These are phyloP conservation scores for Saguinus imperator DNA, from an alignment of 2,113 vertebrate genomes.

Conservation along the genomic window DNA sequence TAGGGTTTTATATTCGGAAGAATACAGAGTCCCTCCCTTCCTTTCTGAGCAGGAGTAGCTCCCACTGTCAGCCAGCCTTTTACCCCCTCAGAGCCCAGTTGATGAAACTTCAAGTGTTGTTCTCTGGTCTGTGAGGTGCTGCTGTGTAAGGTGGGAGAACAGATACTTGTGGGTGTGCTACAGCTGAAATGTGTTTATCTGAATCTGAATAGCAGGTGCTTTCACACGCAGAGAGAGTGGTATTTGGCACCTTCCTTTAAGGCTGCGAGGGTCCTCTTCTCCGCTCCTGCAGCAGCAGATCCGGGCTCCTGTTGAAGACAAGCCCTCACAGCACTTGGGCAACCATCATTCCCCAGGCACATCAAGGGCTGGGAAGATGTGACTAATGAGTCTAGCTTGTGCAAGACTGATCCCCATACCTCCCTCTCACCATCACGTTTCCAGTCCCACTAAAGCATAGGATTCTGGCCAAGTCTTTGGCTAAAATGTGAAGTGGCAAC, in stretches of 20 bases:
- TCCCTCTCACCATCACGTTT: background rate
- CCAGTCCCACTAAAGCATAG: background rate
- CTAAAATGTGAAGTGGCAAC: background rate
- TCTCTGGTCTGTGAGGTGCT: no score
- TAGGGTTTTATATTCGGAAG: no score
- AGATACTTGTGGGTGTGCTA: no score
- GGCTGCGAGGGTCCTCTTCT: background rate
- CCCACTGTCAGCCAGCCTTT: background rate
- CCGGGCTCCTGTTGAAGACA: background rate
- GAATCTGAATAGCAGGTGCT: background rate
- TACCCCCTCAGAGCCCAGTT: background rate
- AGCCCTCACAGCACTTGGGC: background rate
- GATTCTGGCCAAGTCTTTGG: background rate
- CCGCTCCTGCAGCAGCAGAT: background rate
- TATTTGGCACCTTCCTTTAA: rapidly evolving
- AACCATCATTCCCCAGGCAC: background rate
- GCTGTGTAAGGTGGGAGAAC: no score
- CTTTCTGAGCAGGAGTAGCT: background rate
- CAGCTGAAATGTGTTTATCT: background rate
- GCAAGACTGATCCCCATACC: background rate
- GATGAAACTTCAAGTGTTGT: background rate
- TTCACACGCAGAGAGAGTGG: background rate
- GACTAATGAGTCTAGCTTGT: background rate
- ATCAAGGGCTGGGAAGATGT: background rate
- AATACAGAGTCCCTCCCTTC: no score